phyloP scores from a whole-genome alignment of 2,888 invertebrate species.

The Carcina quercana region DNA sequence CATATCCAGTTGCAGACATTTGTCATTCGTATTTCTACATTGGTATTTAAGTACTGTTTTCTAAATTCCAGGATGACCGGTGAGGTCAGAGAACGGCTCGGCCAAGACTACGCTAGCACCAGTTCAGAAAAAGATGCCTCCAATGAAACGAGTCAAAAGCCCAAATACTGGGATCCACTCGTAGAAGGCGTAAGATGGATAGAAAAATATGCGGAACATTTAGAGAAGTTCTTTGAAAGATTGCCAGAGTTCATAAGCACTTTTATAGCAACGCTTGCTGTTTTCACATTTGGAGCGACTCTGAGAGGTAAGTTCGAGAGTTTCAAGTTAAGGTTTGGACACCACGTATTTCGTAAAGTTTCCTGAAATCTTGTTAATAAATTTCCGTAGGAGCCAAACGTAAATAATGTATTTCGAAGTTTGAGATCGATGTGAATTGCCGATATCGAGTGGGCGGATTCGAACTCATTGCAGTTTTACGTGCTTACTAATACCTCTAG shows the following conservation, averaged over 20 bases:
- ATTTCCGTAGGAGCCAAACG: too few species aligned
- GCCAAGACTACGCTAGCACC: slow-evolving; percentile 5
- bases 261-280: slow-evolving; percentile 72
- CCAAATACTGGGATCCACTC: slow-evolving; percentile 66
- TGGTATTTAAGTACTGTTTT: background rate
- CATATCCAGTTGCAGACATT: too few species aligned
- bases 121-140: slow-evolving; percentile 17
- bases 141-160: slow-evolving; percentile 8
- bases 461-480: too few species aligned
- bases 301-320: slow-evolving; percentile 72
- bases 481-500: too few species aligned
- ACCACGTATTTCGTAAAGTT: too few species aligned
- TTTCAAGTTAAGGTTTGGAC: too few species aligned
- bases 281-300: slow-evolving; percentile 77
- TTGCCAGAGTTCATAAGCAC: slow-evolving; percentile 71
- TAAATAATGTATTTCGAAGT: too few species aligned
- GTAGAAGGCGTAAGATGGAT: slow-evolving; percentile 75
- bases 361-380: too few species aligned
- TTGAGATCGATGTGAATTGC: too few species aligned
- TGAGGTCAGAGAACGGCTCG: slow-evolving; percentile 24
- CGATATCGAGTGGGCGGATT: too few species aligned
- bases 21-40: too few species aligned
- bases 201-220: slow-evolving; percentile 67
- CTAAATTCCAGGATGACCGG: slow-evolving; percentile 27
- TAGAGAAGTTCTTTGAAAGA: slow-evolving; percentile 72